These are phyloP conservation scores for Otolemur garnettii DNA, from an alignment of 2,113 vertebrate genomes.

Conservation along the genomic window DNA sequence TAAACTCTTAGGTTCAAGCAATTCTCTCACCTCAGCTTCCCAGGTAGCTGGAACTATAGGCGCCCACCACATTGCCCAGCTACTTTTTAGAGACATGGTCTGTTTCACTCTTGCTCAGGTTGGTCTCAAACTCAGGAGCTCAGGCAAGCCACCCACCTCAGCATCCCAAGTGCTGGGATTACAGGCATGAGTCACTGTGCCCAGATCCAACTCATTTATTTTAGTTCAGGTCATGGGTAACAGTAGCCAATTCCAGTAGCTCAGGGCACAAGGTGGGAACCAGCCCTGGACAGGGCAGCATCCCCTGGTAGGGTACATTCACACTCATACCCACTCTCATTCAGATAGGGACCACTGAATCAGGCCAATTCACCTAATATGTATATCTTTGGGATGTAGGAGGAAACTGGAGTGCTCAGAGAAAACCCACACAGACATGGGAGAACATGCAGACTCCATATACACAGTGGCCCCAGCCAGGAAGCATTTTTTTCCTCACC, in stretches of 20 bases:
- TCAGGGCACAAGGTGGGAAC: not conserved
- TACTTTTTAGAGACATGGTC: too few relatives aligned
- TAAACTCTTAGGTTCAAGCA: too few relatives aligned
- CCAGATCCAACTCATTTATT: not conserved
- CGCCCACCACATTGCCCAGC: too few relatives aligned
- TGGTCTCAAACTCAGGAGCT: too few relatives aligned
- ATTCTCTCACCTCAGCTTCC: too few relatives aligned
- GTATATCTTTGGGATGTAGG: not conserved
- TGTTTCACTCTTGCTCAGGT: too few relatives aligned
- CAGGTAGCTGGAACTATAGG: too few relatives aligned
- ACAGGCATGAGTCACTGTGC: too few relatives aligned
- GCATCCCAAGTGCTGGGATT: too few relatives aligned
- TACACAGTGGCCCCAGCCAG: not conserved
- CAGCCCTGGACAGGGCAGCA: not conserved
- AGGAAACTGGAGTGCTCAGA: not conserved
- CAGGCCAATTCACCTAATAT: not conserved
- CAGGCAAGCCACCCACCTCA: too few relatives aligned
- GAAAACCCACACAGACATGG: not conserved
- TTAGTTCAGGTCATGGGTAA: not conserved
- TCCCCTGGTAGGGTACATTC: not conserved
- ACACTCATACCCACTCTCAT: not conserved
- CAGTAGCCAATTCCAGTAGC: not conserved
- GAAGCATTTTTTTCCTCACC: not conserved
- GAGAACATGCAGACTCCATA: not conserved
- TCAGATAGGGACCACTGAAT: not conserved